Conservation (phyloP, 2,888 invertebrate genomes). For the Aplocera efformata region DNA sequence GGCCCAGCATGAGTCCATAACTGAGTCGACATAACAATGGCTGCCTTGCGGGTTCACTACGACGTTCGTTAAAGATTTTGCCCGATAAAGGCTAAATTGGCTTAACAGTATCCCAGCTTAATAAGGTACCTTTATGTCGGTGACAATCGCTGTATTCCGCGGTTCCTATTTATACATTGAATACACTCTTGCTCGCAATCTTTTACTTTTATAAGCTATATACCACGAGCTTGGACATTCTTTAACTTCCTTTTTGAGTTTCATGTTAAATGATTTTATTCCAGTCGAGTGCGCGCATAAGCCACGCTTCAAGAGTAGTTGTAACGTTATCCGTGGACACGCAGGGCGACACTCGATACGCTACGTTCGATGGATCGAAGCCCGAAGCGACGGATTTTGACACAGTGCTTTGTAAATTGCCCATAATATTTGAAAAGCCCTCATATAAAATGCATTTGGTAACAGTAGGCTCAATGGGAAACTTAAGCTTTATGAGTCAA, state of each 20-base stretch:
- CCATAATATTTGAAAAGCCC: conserved; percentile 17
- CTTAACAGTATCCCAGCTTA: conserved; percentile 45
- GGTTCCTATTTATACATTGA: conserved; percentile 31
- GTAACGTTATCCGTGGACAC: conserved; percentile 62
- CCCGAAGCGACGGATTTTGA: conserved; percentile 41
- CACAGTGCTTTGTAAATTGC: conserved; percentile 38
- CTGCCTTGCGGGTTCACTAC: conserved; percentile 45
- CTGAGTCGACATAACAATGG: conserved; percentile 68
- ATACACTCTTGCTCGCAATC: conserved; percentile 30
- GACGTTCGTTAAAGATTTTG: conserved; percentile 56
- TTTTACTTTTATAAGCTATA: conserved; percentile 26
- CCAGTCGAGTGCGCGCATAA: conserved; percentile 49
- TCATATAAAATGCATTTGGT: conserved; percentile 8
- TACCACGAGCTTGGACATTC: conserved; percentile 2
- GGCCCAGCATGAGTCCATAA: conserved; percentile 44
- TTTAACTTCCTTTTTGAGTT: conserved; percentile 40
- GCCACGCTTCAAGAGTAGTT: conserved; percentile 41
- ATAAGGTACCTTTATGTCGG: conserved; percentile 48
- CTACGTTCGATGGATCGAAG: conserved; percentile 36
- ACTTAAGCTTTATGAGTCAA: conserved; percentile 16
- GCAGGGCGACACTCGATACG: conserved; percentile 63
- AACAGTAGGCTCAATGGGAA: conserved; percentile 11
- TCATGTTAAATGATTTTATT: conserved; percentile 61
- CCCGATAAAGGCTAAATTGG: conserved; percentile 69
- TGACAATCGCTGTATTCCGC: conserved; percentile 42